These are phyloP conservation scores for Cuniculus paca DNA, from an alignment of 2,797 vertebrate species.

Conservation along the genomic window DNA sequence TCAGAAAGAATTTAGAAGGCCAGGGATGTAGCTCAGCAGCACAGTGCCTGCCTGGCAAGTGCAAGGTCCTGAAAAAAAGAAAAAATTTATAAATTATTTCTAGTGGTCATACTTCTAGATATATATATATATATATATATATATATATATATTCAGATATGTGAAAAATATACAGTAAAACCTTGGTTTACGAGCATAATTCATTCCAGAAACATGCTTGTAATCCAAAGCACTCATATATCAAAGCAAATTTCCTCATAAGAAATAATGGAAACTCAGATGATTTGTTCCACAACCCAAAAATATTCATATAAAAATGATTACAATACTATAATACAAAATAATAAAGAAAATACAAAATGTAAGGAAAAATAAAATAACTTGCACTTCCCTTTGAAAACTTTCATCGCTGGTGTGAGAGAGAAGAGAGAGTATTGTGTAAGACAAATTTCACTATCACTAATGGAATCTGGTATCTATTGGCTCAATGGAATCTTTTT, in stretches of 20 bases:
- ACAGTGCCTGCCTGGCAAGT: too few species aligned
- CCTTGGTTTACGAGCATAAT: not conserved
- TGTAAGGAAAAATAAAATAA: not conserved
- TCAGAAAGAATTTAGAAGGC: not conserved
- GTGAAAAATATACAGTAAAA: not conserved
- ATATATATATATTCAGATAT: not conserved
- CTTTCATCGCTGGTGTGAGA: not conserved
- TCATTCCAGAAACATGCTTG: not conserved
- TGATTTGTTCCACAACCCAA: not conserved
- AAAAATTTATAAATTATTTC: conserved; percentile 8
- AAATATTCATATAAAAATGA: not conserved
- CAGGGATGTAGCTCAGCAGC: too few species aligned
- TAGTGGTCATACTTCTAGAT: not conserved
- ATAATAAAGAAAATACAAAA: not conserved
- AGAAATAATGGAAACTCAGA: not conserved
- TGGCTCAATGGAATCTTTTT: not conserved
- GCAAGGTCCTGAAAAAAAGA: too few species aligned
- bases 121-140: not conserved
- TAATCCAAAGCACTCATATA: not conserved
- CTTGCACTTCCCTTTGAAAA: not conserved
- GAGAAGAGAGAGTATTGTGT: not conserved
- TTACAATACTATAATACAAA: not conserved
- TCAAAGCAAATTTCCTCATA: not conserved
- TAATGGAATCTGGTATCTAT: not conserved
- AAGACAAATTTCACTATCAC: not conserved